A percentile compares a stretch with the other conserved stretches of the same genome.
These are phyloP conservation scores for Ernsta delagoae DNA, from an alignment of 2,888 invertebrate genomes.

Conservation along the genomic window DNA sequence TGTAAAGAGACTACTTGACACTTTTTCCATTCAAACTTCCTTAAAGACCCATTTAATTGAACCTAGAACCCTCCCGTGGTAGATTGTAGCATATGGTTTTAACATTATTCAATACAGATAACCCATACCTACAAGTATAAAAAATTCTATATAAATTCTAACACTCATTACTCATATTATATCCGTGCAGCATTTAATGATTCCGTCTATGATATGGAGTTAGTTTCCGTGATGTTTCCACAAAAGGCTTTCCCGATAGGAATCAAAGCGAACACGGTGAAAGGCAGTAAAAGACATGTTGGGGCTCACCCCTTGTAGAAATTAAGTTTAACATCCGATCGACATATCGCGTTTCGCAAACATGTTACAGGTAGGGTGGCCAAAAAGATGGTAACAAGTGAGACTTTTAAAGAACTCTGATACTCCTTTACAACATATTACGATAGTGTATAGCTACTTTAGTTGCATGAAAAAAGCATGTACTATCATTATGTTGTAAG, in stretches of 20 bases:
- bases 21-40: too few species aligned
- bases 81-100: too few species aligned
- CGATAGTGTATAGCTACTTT: too few species aligned
- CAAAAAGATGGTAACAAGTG: neutral
- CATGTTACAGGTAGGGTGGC: slow-evolving; percentile 56
- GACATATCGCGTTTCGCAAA: slow-evolving; percentile 74
- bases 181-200: neutral
- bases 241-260: slow-evolving; percentile 56
- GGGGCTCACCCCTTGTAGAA: slow-evolving; percentile 71
- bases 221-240: slow-evolving; percentile 49
- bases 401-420: too few species aligned
- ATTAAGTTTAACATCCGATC: slow-evolving; percentile 83
- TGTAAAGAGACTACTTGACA: too few species aligned
- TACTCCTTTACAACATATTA: too few species aligned
- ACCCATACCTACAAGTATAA: too few species aligned
- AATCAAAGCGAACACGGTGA: slow-evolving; percentile 70
- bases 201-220: slow-evolving; percentile 15
- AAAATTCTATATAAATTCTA: neutral
- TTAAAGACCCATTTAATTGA: too few species aligned
- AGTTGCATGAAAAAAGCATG: too few species aligned
- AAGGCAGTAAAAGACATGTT: slow-evolving; percentile 73
- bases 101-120: too few species aligned
- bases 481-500: too few species aligned
- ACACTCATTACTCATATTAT: neutral
- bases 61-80: too few species aligned